phyloP scores from a whole-genome alignment of 1,140 invertebrate genomes.

The Potamilus streckersoni region DNA sequence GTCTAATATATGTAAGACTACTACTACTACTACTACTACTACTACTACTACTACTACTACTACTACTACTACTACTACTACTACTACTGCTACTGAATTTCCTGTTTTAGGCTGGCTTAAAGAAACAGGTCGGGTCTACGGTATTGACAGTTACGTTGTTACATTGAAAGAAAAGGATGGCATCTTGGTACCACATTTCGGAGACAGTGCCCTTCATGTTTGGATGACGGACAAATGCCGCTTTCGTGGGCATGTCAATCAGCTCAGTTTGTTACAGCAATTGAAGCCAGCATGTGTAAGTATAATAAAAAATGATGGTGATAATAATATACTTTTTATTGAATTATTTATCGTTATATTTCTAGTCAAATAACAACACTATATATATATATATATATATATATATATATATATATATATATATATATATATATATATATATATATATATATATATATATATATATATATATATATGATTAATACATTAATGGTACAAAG shows the following conservation, averaged over 20 bases:
- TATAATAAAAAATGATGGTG: neutral
- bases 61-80: conserved; percentile 3
- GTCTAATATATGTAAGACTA: too few species aligned
- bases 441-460: too few species aligned
- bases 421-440: too few species aligned
- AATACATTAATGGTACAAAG: too few species aligned
- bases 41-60: conserved; percentile 3
- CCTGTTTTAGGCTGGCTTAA: conserved; percentile 25
- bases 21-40: neutral
- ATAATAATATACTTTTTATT: too few species aligned
- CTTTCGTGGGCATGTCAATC: conserved; percentile 41
- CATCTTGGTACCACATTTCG: conserved; percentile 38
- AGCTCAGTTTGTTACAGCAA: conserved; percentile 37
- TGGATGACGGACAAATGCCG: conserved; percentile 41
- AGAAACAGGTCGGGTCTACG: conserved; percentile 32
- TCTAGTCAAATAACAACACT: too few species aligned
- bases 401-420: too few species aligned
- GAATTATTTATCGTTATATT: too few species aligned
- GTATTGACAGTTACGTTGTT: conserved; percentile 42
- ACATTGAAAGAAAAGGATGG: conserved; percentile 30
- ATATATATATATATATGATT: too few species aligned
- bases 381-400: too few species aligned
- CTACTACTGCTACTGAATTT: neutral
- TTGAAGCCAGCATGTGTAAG: conserved; percentile 39
- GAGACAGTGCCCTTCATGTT: conserved; percentile 33